These are phyloP conservation scores for Notolepis coatsorum DNA, from an alignment of 2,797 vertebrate genomes.

Conservation along the genomic window DNA sequence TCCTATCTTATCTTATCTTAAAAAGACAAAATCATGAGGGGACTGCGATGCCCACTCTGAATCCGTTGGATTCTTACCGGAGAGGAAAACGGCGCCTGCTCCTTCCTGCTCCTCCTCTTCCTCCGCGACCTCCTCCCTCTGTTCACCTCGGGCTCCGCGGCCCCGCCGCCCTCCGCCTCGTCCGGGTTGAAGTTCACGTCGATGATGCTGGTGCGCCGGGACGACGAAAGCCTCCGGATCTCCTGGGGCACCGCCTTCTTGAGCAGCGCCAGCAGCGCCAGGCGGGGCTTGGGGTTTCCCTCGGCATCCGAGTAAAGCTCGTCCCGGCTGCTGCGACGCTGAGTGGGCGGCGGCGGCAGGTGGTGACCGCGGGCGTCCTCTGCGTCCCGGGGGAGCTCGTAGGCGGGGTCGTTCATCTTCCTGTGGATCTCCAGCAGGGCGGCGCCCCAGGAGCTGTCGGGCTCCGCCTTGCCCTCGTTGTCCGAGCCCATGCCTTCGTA, in stretches of 20 bases:
- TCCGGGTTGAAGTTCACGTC: conserved; percentile 72
- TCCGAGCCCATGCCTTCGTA: conserved; percentile 92
- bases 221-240: conserved; percentile 49
- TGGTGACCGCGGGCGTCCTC: conserved; percentile 39
- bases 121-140: conserved; percentile 54
- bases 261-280: conserved; percentile 50
- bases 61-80: conserved; percentile 54
- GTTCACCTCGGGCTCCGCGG: conserved; percentile 35
- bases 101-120: conserved; percentile 63
- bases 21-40: too few relatives aligned
- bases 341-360: background rate
- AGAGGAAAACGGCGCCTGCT: conserved; percentile 21
- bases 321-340: conserved; percentile 20
- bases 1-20: too few relatives aligned
- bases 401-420: conserved; percentile 61
- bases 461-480: conserved; percentile 84
- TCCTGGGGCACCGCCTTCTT: conserved; percentile 69
- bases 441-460: conserved; percentile 75
- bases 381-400: conserved; percentile 60
- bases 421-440: conserved; percentile 69
- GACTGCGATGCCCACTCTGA: too few relatives aligned
- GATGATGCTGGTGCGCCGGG: conserved; percentile 64
- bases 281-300: conserved; percentile 52
- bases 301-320: conserved; percentile 52
- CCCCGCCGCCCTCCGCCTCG: conserved; percentile 43